phyloP scores from a whole-genome alignment of 1,140 invertebrate species.

The Leptonema lineaticorne region DNA sequence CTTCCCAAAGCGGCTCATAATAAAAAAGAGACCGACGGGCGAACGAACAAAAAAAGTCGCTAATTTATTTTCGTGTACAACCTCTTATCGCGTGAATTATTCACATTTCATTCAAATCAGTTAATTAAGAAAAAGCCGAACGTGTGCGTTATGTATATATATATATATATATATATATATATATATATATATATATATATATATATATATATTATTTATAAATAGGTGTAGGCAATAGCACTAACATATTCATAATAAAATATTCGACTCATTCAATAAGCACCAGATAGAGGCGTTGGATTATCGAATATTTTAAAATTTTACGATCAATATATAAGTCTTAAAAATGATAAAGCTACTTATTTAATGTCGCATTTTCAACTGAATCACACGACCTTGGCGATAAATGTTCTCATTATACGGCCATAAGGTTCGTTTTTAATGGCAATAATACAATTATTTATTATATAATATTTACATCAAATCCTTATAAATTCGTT shows the following conservation, averaged over 20 bases:
- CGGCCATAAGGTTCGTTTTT: not conserved
- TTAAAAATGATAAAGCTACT: constrained; percentile 17
- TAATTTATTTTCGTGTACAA: constrained; percentile 35
- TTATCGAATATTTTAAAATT: constrained; percentile 28
- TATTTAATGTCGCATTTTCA: constrained; percentile 9
- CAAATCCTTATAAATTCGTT: not conserved
- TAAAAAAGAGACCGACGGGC: no score
- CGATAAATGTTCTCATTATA: constrained; percentile 10
- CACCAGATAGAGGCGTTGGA: constrained; percentile 8
- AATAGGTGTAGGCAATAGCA: no score
- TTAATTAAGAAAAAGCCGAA: constrained; percentile 32
- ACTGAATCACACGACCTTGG: not conserved
- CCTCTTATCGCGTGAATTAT: constrained; percentile 29
- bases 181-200: no score
- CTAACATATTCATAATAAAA: constrained; percentile 1
- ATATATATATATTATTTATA: no score
- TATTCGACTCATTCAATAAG: not conserved
- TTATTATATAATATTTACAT: constrained; percentile 3
- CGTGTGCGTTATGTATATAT: no score
- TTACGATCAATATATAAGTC: constrained; percentile 19
- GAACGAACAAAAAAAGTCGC: constrained; percentile 32
- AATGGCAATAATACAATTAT: not conserved
- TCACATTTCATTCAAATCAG: constrained; percentile 41
- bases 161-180: no score
- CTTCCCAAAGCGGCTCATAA: not conserved